Evolutionary conservation across 1,140 invertebrate genomes (phyloP), one percentile per base, ranked within the genome.

Genomic region (Trissolcus basalis): DNA sequence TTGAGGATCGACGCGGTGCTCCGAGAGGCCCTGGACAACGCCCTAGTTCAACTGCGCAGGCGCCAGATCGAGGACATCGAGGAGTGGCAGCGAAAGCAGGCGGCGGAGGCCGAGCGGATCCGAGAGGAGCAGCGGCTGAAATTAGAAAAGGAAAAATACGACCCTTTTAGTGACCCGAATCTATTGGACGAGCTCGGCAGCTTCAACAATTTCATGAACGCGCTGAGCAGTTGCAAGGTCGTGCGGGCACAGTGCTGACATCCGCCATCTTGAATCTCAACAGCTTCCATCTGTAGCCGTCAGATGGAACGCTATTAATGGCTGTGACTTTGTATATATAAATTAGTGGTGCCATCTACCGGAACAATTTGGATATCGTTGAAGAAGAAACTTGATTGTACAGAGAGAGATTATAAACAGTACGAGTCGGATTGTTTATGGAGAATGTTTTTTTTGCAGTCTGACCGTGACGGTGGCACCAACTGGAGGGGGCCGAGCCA

Each of bases 391-490:
- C n/a, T n/a, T n/a, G n/a, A n/a, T n/a, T n/a, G 19, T 3, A 27
- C 19, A 27, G 6, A 6, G 19, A 27, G 6, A 27, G 6, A 6
- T 3, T 27, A 27, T 27, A 27, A 27, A 27, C 2, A 27, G 35
- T 39, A 13, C 27, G 49, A 32, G 2, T 39, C 51, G 43, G 73
- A 75, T 81, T 81, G 19, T 87, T 82, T 82, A 87, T 83, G 78
- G 71, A 80, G 53, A 85, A 77, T 87, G 87, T 87, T 88, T 88
- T 87, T 85, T 68, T 87, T 88, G 72, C 86, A 88, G 86, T 88
- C 85, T 83, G 81, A 69, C 80, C 80, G 78, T 32, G 61, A 48
- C 16, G 48, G 45, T 45, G 39, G 64, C 32, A 59, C 68, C 63
- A 70, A 56, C 47, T 43, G 48, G 48, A 36, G 49, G 76, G 58